Evolutionary conservation across 2,113 vertebrate species (phyloP).

Genomic region (Aegypius monachus): DNA sequence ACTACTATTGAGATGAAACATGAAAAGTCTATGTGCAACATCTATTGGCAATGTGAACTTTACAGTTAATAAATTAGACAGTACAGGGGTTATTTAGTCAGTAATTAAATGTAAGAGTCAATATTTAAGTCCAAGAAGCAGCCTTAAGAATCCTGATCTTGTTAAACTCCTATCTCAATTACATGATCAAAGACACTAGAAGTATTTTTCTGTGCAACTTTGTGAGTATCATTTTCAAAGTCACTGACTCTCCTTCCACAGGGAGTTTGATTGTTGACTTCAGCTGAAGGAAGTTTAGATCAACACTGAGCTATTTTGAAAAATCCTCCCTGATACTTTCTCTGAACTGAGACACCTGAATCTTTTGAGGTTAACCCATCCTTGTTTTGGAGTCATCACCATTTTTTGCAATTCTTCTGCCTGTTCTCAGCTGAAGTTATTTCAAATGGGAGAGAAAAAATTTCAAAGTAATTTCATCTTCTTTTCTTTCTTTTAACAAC

Average conservation of each 20-base stretch:
- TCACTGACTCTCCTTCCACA: slow-evolving; percentile 37
- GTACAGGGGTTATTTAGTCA: slow-evolving; percentile 21
- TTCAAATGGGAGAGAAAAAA: not conserved
- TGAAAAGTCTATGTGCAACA: not conserved
- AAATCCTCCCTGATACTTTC: slow-evolving; percentile 25
- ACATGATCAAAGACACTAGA: slow-evolving; percentile 25
- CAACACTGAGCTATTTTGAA: slow-evolving; percentile 38
- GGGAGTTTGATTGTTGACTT: slow-evolving; percentile 51
- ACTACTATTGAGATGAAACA: not conserved
- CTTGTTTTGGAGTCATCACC: not conserved
- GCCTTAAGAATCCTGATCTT: slow-evolving; percentile 44
- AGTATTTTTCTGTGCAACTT: slow-evolving; percentile 28
- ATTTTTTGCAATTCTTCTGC: not conserved
- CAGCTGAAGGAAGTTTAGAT: slow-evolving; percentile 27
- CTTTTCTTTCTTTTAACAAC: not conserved
- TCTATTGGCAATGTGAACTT: not conserved
- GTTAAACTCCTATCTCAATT: slow-evolving; percentile 40
- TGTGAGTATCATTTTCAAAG: slow-evolving; percentile 53
- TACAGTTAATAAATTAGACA: slow-evolving; percentile 3
- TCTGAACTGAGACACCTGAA: slow-evolving; percentile 3
- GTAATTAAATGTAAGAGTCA: slow-evolving; percentile 46
- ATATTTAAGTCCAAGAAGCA: slow-evolving; percentile 51
- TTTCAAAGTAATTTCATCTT: not conserved
- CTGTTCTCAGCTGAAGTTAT: not conserved
- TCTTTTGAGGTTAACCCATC: not conserved